Base-by-base conservation (phyloP, 2,113 vertebrate species). In the Microcebus murinus region DNA sequence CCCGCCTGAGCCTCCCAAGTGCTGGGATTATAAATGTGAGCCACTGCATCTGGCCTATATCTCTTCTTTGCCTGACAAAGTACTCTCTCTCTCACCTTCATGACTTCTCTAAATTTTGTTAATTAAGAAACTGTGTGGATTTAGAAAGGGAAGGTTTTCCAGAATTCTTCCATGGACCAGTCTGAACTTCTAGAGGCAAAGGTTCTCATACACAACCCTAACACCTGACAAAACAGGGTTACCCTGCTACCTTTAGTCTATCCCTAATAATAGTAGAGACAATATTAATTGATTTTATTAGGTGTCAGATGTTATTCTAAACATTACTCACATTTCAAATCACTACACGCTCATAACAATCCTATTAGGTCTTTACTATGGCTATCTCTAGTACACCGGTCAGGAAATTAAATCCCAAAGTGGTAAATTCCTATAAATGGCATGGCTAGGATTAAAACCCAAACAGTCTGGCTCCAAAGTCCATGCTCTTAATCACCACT, bases 151-250 rank as follows among this genome's bases (percentile, higher is more conserved):
- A 79, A 48, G 8, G 36, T 57, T 91, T 95, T 85, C 61, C 61
- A 90, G n/a, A 95, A 96, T 86, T 86, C 68, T 91, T 95, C 63
- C 52, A 87, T 48, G 59, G 83, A 82, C 70, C 45, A 34, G 36
- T 90, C 73, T 93, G 57, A 96, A 95, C 91, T 93, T 87, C 87
- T 76, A 68, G 4, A 93, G 52, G n/a, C 36, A 95, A 91, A 94
- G 1, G 27, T 93, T 77, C 91, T 61, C 12, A 89, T 20, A 79
- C 0, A 91, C 31, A 89, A 74, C 25, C 73, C 73, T 36, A 89
- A 89, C 55, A 89, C 25, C 50, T 71, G 25, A 93, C 25, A 95
- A 71, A 90, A 80, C 21, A 29, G 14, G 31, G n/a, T 76, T 61
- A 90, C 2, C 39, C 39, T 92, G 25, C 76, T 55, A 94, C 42